These are phyloP conservation scores for Sebastes taczanowskii DNA, from an alignment of 2,797 vertebrate species.

Conservation along the genomic window DNA sequence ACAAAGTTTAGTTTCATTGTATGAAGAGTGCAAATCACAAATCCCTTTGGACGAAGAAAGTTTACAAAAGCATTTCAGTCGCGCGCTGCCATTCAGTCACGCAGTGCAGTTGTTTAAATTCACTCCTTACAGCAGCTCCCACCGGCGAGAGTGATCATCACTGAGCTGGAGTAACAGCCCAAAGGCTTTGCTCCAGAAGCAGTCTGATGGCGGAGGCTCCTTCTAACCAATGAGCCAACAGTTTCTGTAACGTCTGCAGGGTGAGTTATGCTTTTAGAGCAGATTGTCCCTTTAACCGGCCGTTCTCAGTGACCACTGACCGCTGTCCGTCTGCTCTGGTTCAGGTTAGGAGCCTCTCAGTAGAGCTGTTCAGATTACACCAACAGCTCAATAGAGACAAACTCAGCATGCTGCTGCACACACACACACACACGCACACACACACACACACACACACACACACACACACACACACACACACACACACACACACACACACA, in stretches of 20 bases:
- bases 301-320: constrained; percentile 59
- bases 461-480: background rate
- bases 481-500: constrained; percentile 2
- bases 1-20: background rate
- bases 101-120: background rate
- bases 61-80: background rate
- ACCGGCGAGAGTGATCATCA: background rate
- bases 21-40: background rate
- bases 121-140: background rate
- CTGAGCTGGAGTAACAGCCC: background rate
- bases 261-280: constrained; percentile 53
- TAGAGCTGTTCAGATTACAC: constrained; percentile 87
- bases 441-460: constrained; percentile 16
- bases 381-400: constrained; percentile 85
- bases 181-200: constrained; percentile 17
- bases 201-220: constrained; percentile 17
- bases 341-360: constrained; percentile 64
- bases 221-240: constrained; percentile 1
- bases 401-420: constrained; percentile 66
- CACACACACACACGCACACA: background rate
- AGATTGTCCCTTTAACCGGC: constrained; percentile 57
- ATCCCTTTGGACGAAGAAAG: background rate
- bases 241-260: constrained; percentile 27
- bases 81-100: too few relatives aligned
- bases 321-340: constrained; percentile 58